A percentile compares a stretch with the other conserved stretches of the same genome.
Conservation (phyloP, 2,113 vertebrate species). For the Clupea harengus region DNA sequence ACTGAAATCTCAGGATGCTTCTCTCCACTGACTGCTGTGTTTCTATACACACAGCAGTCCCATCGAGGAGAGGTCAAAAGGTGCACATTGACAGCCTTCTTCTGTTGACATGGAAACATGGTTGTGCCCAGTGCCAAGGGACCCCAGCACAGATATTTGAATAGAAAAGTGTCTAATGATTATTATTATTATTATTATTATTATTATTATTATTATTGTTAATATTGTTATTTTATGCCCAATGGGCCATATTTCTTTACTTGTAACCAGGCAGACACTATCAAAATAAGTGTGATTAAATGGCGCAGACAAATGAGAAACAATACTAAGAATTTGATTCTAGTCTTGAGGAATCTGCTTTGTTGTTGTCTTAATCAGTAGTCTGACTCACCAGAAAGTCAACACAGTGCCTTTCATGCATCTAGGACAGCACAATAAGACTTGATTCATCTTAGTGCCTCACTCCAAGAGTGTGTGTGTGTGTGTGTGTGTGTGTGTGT, state of each 20-base stretch:
- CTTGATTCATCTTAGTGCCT: not conserved
- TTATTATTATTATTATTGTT: too few species aligned
- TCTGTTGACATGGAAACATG: too few species aligned
- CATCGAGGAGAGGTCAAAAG: too few species aligned
- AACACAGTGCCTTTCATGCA: not conserved
- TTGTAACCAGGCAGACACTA: not conserved
- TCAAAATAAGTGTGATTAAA: not conserved
- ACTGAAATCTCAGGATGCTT: too few species aligned
- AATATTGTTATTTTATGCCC: too few species aligned
- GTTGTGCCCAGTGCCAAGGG: too few species aligned
- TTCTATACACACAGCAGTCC: too few species aligned
- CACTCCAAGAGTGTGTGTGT: not conserved
- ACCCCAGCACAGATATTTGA: too few species aligned
- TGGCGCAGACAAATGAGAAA: not conserved
- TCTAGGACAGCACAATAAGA: not conserved
- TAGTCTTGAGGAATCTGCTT: not conserved
- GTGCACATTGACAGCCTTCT: too few species aligned
- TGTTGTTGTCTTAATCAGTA: not conserved
- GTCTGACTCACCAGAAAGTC: not conserved
- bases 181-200: too few species aligned
- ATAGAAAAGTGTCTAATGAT: too few species aligned
- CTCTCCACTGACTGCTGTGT: too few species aligned
- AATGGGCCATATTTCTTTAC: not conserved
- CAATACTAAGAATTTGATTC: not conserved
- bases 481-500: not conserved